Evolutionary conservation across 2,888 invertebrate species (phyloP).

Genomic region (Penaeus monodon): DNA sequence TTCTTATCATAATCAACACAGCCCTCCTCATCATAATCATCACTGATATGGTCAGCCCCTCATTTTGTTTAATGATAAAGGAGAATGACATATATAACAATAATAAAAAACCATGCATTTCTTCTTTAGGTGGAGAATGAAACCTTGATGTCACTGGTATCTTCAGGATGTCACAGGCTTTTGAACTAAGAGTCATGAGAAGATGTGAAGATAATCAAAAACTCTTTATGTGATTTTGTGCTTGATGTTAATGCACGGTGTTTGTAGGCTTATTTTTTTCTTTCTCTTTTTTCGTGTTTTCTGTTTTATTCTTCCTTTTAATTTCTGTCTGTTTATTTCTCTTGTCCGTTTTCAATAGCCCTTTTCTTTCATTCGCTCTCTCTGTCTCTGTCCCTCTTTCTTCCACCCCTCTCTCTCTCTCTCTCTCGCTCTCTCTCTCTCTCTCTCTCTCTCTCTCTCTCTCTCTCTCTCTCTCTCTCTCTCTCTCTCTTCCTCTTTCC

Average conservation of each 20-base stretch:
- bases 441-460: background rate
- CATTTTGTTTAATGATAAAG: too few relatives aligned
- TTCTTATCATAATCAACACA: background rate
- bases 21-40: background rate
- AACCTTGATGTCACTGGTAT: too few relatives aligned
- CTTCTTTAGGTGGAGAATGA: too few relatives aligned
- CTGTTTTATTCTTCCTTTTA: background rate
- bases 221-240: background rate
- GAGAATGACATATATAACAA: too few relatives aligned
- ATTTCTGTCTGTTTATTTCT: background rate
- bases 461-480: background rate
- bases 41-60: too few relatives aligned
- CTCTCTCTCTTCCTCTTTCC: background rate
- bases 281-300: background rate
- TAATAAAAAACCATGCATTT: too few relatives aligned
- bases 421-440: conserved; percentile 18
- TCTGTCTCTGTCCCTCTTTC: background rate
- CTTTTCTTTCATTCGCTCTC: background rate
- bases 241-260: too few relatives aligned
- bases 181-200: too few relatives aligned
- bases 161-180: too few relatives aligned
- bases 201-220: background rate
- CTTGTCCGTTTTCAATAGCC: background rate
- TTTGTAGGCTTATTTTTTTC: background rate
- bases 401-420: background rate